Base-by-base conservation (phyloP, 2,113 vertebrate species). In the Microcebus jonahi region DNA sequence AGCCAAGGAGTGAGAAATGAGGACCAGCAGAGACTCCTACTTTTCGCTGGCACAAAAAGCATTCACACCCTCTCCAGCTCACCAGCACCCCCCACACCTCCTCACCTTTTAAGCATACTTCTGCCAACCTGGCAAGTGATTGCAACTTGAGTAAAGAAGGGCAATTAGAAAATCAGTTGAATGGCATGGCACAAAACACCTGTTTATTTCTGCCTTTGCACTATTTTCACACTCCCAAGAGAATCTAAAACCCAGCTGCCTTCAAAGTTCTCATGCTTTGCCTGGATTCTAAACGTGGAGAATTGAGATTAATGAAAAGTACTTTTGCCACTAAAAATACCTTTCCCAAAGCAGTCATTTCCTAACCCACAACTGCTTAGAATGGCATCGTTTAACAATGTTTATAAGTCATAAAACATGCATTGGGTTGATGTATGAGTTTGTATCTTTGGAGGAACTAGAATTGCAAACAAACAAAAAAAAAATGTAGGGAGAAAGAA, bases 381-480 rank as follows among this genome's bases (percentile, higher is more conserved):
- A 95, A 97, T 85, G 63, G 81, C 45, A 15, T 96, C 96, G 48
- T 98, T 97, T 96, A 96, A 95, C 97, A 5, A 10, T 23, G 83
- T 98, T 97, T 98, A 68, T 96, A 98, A 97, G 98, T 96, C 97
- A 98, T 90, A 97, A 93, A 96, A 96, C 93, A 95, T 77, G 85
- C 97, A 95, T 95, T 94, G 76, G 4, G 70, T 83, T 98, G 98
- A 98, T 98, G 97, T 97, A 98, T 84, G 92, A 94, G 95, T 94
- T 98, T 97, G 98, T 97, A 98, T 98, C 98, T 98, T 97, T 65
- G 84, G 93, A 98, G 92, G 31, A 97, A 95, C 80, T 67, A 95
- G 98, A 98, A 98, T 92, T 97, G 96, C 97, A 98, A 98, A 97
- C 95, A 98, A 96, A 90, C 79, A 75, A 92, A 90, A 96, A 92